A percentile compares a stretch with the other conserved stretches of the same genome.
phyloP scores from a whole-genome alignment of 2,113 vertebrate genomes.

The Lipotes vexillifer region DNA sequence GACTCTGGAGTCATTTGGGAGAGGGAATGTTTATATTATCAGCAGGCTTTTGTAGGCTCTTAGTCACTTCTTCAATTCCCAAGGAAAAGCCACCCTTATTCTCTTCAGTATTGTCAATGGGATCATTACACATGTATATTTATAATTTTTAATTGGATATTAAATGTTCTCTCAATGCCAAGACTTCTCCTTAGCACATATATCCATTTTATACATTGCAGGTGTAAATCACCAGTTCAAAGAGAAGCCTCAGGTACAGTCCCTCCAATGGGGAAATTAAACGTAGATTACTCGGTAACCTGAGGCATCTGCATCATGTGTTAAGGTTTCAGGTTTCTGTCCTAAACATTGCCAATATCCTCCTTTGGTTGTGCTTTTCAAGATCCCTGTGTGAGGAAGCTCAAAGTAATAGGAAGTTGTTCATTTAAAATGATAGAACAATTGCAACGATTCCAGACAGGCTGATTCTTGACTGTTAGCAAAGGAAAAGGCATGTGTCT shows the following conservation, averaged over 20 bases:
- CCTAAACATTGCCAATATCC: background rate
- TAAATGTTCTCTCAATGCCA: background rate
- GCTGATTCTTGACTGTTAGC: background rate
- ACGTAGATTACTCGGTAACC: background rate
- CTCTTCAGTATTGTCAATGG: background rate
- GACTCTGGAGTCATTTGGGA: background rate
- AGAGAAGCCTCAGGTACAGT: background rate
- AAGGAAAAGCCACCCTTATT: background rate
- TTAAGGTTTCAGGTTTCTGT: background rate
- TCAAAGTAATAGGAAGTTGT: background rate
- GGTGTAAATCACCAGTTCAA: background rate
- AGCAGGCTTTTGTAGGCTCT: background rate
- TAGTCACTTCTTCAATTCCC: background rate
- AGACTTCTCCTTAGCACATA: background rate
- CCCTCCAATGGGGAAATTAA: background rate
- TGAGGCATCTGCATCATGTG: background rate
- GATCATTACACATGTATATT: background rate
- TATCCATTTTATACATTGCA: background rate
- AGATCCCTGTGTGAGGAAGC: background rate
- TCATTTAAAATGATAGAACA: background rate
- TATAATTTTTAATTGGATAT: background rate
- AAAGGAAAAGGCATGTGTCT: background rate
- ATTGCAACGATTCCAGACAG: background rate
- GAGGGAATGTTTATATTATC: background rate
- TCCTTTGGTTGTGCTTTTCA: background rate